Evolutionary conservation across 2,888 invertebrate genomes (phyloP).

Genomic region (Glaucopsyche alexis): DNA sequence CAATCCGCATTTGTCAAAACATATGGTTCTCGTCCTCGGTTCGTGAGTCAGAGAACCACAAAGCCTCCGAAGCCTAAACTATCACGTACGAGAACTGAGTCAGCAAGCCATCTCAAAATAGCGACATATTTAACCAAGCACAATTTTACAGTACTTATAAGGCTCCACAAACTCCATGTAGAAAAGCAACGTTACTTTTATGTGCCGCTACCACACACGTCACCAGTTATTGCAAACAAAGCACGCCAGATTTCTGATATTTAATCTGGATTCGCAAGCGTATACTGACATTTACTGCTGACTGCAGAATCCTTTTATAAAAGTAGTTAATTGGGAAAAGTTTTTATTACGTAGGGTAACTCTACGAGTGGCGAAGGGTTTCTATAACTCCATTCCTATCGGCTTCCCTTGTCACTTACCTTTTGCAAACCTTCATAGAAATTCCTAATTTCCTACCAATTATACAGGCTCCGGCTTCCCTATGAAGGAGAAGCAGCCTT

Average conservation of each 20-base stretch:
- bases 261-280: neutral
- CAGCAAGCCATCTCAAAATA: neutral
- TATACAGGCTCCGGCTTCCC: no score
- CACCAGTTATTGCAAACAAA: neutral
- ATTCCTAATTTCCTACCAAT: no score
- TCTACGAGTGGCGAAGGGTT: no score
- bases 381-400: no score
- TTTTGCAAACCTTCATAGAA: no score
- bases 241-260: neutral
- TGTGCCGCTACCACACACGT: neutral
- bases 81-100: conserved; percentile 7
- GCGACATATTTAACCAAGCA: neutral
- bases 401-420: no score
- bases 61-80: conserved; percentile 12
- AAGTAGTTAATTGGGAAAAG: no score
- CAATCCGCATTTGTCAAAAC: neutral
- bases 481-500: no score
- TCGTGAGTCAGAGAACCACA: conserved; percentile 17
- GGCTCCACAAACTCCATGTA: neutral
- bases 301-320: no score
- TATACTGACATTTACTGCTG: no score
- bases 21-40: neutral
- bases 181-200: neutral
- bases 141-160: neutral
- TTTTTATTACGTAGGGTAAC: no score